Conservation (phyloP, 2,888 invertebrate genomes). For the Oscheius onirici region DNA sequence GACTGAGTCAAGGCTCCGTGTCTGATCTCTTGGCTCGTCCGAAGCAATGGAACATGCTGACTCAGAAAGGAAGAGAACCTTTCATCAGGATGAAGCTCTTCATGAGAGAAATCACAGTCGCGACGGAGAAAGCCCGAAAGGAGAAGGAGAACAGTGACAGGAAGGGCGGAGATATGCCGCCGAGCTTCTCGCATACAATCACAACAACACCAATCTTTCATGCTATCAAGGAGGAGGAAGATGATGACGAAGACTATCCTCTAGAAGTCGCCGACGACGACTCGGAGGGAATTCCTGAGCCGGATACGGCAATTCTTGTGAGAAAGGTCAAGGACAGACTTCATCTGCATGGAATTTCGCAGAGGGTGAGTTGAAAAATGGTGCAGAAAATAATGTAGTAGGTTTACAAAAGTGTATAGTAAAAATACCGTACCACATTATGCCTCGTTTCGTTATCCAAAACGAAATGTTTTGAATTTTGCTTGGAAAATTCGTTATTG, state of each 20-base stretch:
- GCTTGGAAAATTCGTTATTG: too few species aligned
- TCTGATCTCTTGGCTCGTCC: conserved; percentile 95
- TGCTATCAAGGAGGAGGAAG: neutral
- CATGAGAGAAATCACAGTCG: conserved; percentile 74
- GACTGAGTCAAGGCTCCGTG: conserved; percentile 93
- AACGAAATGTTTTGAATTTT: too few species aligned
- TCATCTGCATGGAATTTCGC: conserved; percentile 80
- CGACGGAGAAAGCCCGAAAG: conserved; percentile 74
- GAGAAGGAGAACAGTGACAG: conserved; percentile 72
- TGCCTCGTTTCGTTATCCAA: too few species aligned
- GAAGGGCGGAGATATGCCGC: neutral
- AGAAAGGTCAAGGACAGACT: conserved; percentile 73
- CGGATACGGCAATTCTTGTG: conserved; percentile 97
- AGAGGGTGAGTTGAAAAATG: conserved; percentile 83
- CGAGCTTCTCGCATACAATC: conserved; percentile 14
- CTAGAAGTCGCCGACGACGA: neutral
- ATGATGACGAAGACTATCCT: neutral
- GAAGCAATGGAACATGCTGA: conserved; percentile 99
- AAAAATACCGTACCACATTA: too few species aligned
- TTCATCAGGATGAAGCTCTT: conserved; percentile 99
- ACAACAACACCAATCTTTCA: conserved; percentile 9
- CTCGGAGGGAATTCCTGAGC: conserved; percentile 78
- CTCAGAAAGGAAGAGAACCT: conserved; percentile 87
- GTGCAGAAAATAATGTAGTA: too few species aligned
- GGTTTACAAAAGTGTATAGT: too few species aligned